phyloP scores from a whole-genome alignment of 2,113 vertebrate species.

The Esox niger region DNA sequence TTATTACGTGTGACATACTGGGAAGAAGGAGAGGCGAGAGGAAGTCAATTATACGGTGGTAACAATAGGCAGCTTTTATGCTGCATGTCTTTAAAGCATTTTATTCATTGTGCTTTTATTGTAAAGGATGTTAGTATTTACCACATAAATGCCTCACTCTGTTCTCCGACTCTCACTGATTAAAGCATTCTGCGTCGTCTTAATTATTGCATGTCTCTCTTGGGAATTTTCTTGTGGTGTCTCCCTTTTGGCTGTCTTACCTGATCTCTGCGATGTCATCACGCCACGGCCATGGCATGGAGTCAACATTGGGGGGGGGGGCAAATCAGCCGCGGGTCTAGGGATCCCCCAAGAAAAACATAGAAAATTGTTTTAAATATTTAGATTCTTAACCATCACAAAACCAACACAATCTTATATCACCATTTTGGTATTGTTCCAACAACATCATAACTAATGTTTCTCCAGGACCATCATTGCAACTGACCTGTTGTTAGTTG shows the following conservation, averaged over 20 bases:
- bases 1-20: constrained; percentile 66
- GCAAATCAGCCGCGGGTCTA: too few species aligned
- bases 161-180: constrained; percentile 1
- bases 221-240: background rate
- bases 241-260: background rate
- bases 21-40: constrained; percentile 8
- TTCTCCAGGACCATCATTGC: too few species aligned
- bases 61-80: constrained; percentile 32
- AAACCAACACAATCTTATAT: too few species aligned
- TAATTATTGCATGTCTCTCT: background rate
- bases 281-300: too few species aligned
- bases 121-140: constrained; percentile 51
- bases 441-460: too few species aligned
- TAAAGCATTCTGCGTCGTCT: background rate
- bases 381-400: too few species aligned
- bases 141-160: constrained; percentile 22
- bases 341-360: too few species aligned
- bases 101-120: constrained; percentile 57
- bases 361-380: too few species aligned
- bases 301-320: too few species aligned
- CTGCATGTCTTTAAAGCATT: constrained; percentile 40
- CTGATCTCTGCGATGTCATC: constrained; percentile 12
- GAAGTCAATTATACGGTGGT: background rate
- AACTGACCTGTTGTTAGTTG: too few species aligned
- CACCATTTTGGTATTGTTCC: too few species aligned